Percentiles rank a stretch among this genome's conserved stretches.
These are phyloP conservation scores for Tichodroma muraria DNA, from an alignment of 2,113 vertebrate genomes.

Conservation along the genomic window DNA sequence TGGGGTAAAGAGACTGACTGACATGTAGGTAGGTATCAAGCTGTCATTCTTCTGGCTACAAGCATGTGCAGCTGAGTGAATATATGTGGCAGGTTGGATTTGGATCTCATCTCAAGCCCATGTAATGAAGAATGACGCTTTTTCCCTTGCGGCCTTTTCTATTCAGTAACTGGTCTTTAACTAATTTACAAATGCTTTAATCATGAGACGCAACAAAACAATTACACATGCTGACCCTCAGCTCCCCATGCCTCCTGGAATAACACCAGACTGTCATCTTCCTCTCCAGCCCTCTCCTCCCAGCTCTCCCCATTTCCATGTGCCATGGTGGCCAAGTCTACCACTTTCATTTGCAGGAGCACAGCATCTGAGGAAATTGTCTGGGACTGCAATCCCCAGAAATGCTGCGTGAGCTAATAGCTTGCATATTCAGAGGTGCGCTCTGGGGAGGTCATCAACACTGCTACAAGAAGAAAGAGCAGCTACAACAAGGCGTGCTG, in stretches of 20 bases:
- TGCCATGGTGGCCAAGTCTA: background rate
- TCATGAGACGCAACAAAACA: slow-evolving; percentile 11
- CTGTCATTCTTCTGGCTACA: background rate
- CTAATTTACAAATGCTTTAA: slow-evolving; percentile 36
- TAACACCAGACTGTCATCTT: background rate
- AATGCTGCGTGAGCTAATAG: background rate
- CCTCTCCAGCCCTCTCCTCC: background rate
- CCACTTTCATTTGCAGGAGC: background rate
- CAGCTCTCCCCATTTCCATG: background rate
- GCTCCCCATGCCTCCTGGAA: background rate
- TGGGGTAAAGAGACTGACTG: slow-evolving; percentile 17
- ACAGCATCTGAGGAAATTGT: background rate
- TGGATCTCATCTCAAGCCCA: background rate
- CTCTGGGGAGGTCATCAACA: background rate
- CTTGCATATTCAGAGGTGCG: background rate
- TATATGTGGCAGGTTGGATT: background rate
- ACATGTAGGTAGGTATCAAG: background rate
- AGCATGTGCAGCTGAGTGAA: background rate
- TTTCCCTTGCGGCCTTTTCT: background rate
- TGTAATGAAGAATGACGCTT: background rate
- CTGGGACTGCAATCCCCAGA: background rate
- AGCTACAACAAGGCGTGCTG: background rate
- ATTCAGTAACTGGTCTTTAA: slow-evolving; percentile 36
- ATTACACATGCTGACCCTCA: background rate
- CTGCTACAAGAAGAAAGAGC: background rate